phyloP scores from a whole-genome alignment of 2,888 invertebrate species.

The Zygaena filipendulae region DNA sequence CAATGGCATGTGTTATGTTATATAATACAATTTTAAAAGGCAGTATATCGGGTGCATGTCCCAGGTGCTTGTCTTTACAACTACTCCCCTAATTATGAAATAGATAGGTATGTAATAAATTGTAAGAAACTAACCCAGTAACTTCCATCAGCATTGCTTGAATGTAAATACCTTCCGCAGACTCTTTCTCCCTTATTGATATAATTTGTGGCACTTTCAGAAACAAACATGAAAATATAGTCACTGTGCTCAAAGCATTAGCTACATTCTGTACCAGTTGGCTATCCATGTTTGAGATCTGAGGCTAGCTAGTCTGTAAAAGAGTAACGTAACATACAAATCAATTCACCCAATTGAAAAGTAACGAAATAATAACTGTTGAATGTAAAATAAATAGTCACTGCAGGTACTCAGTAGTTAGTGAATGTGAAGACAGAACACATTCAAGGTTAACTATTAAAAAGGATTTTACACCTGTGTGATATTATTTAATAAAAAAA shows the following conservation, averaged over 20 bases:
- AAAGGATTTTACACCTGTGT: no score
- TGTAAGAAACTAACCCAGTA: constrained; percentile 69
- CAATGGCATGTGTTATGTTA: no score
- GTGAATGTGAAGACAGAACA: no score
- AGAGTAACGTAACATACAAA: neutral
- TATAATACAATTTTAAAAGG: no score
- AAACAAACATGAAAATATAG: constrained; percentile 80
- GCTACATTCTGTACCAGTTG: constrained; percentile 25
- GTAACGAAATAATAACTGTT: neutral
- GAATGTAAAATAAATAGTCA: neutral
- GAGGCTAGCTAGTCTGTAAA: neutral
- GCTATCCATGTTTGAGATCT: constrained; percentile 23
- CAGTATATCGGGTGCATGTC: no score
- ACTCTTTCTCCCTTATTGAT: constrained; percentile 71
- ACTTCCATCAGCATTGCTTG: constrained; percentile 76
- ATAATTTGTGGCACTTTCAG: constrained; percentile 87
- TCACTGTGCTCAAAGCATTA: constrained; percentile 72
- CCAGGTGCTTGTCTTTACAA: no score
- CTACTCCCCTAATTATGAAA: no score
- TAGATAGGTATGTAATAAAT: no score
- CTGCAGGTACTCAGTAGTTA: neutral
- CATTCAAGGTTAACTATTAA: no score
- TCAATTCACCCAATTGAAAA: neutral
- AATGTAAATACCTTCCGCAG: constrained; percentile 76
- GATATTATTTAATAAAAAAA: no score